Evolutionary conservation across 2,888 invertebrate species (phyloP).

Genomic region (Sphaeridia pumilis): DNA sequence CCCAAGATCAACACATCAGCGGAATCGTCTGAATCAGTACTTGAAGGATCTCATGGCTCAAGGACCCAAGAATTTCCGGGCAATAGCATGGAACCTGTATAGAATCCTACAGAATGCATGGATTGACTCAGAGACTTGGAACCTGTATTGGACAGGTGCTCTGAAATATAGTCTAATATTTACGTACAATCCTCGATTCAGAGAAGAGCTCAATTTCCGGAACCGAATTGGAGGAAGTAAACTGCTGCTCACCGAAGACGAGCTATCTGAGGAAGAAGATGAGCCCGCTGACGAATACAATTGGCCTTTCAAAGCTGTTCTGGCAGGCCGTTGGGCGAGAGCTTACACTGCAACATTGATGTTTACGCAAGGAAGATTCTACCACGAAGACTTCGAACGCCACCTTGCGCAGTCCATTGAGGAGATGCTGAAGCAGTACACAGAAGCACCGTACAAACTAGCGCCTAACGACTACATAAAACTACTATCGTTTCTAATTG

Average conservation of each 20-base stretch:
- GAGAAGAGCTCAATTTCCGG: no score
- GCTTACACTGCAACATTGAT: background rate
- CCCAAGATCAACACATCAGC: slow-evolving; percentile 18
- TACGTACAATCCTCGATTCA: no score
- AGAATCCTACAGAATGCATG: slow-evolving; percentile 19
- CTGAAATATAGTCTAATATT: no score
- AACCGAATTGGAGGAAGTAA: background rate
- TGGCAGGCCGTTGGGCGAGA: background rate
- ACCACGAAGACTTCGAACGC: background rate
- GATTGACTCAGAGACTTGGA: slow-evolving; percentile 12
- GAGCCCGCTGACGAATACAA: background rate
- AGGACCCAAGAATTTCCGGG: slow-evolving; percentile 14
- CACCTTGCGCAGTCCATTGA: background rate
- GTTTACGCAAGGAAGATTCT: background rate
- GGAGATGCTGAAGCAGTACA: background rate
- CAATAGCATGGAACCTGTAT: slow-evolving; percentile 8
- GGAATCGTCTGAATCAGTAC: slow-evolving; percentile 13
- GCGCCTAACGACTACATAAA: background rate
- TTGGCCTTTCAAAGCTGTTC: background rate
- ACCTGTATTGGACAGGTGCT: slow-evolving; percentile 20
- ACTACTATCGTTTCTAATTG: background rate
- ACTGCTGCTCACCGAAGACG: background rate
- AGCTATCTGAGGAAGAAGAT: background rate
- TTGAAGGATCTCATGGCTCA: slow-evolving; percentile 14
- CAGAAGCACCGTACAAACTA: background rate